Percentiles rank a stretch among this genome's conserved stretches.
phyloP scores from a whole-genome alignment of 2,113 vertebrate species.

The Argyrosomus japonicus region DNA sequence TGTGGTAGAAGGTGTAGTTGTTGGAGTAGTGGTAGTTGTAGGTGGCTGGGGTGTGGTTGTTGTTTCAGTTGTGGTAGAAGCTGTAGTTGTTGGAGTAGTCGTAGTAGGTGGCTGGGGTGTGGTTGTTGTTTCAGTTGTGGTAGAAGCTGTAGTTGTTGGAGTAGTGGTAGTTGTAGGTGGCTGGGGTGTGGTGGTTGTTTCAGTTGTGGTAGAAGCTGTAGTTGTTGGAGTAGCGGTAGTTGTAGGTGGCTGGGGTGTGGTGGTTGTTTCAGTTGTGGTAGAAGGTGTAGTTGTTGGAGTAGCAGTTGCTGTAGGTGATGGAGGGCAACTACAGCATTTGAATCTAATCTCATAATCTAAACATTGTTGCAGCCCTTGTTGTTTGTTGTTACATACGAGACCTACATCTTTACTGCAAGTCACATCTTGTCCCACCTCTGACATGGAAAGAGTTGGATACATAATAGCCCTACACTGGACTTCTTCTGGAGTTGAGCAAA shows the following conservation, averaged over 20 bases:
- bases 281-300: not conserved
- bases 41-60: too few species aligned
- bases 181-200: fast-evolving
- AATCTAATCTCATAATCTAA: constrained; percentile 71
- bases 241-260: not conserved
- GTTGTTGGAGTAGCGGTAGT: not conserved
- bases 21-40: not conserved
- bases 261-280: constrained; percentile 2
- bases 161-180: too few species aligned
- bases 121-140: too few species aligned
- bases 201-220: not conserved
- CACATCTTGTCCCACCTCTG: constrained; percentile 67
- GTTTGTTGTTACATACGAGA: constrained; percentile 72
- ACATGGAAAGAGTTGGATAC: not conserved
- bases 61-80: too few species aligned
- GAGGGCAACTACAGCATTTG: constrained; percentile 52
- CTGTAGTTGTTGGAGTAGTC: too few species aligned
- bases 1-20: not conserved
- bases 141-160: too few species aligned
- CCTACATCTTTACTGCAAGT: constrained; percentile 47
- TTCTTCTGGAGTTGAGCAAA: constrained; percentile 23
- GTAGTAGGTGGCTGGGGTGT: too few species aligned
- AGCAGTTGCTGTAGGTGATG: not conserved
- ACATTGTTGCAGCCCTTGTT: constrained; percentile 74
- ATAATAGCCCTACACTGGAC: constrained; percentile 57